These are phyloP conservation scores for Petrocephalus sullivani DNA, from an alignment of 2,797 vertebrate genomes.

Conservation along the genomic window DNA sequence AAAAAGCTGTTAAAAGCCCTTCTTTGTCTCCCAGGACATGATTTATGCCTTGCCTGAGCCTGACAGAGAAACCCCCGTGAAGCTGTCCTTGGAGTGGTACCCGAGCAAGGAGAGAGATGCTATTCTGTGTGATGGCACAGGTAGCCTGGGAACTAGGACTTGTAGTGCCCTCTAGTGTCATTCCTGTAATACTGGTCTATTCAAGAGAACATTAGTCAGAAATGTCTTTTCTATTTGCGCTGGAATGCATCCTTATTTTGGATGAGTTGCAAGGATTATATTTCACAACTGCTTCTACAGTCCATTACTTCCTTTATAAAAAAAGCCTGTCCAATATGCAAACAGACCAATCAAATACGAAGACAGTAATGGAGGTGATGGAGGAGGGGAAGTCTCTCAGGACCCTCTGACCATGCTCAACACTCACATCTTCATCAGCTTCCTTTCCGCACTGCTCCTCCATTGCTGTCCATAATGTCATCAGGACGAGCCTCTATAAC, in stretches of 20 bases:
- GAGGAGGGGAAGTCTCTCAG: not conserved
- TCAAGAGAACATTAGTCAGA: not conserved
- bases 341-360: not conserved
- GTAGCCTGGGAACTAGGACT: not conserved
- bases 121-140: not conserved
- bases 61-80: not conserved
- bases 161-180: constrained; percentile 11
- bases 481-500: not conserved
- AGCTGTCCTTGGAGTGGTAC: constrained; percentile 15
- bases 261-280: not conserved
- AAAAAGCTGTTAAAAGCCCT: constrained; percentile 21
- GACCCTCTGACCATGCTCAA: not conserved
- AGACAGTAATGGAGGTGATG: not conserved
- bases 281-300: not conserved
- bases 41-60: constrained; percentile 15
- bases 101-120: not conserved
- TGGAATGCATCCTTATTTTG: not conserved
- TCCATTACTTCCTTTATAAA: not conserved
- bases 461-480: not conserved
- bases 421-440: not conserved
- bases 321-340: not conserved
- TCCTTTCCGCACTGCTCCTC: not conserved
- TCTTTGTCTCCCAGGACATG: constrained; percentile 19
- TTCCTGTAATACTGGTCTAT: not conserved
- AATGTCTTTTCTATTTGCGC: not conserved